Percentiles rank a stretch among this genome's conserved stretches.
These are phyloP conservation scores for Teleogryllus occipitalis DNA, from an alignment of 1,140 invertebrate species.

Conservation along the genomic window DNA sequence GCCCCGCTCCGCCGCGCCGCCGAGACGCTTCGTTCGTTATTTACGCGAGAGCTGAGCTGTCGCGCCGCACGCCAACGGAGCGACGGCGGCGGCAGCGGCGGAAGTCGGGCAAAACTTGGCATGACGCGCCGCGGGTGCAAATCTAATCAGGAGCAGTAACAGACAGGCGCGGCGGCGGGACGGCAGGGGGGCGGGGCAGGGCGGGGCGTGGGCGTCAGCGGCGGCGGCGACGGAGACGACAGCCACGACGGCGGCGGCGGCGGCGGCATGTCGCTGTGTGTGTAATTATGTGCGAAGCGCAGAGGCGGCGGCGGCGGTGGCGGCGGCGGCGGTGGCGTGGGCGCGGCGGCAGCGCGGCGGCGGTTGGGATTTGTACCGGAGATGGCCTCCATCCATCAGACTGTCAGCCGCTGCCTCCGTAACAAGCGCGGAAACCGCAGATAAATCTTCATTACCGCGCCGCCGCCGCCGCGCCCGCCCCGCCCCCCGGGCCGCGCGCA, in stretches of 20 bases:
- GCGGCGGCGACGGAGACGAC: background rate
- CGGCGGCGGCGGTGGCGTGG: too few relatives aligned
- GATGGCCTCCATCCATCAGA: constrained; percentile 15
- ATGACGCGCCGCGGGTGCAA: constrained; percentile 5
- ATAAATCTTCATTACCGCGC: constrained; percentile 11
- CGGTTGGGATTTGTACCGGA: constrained; percentile 14
- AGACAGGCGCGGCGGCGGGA: background rate
- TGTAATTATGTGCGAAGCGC: constrained; percentile 16
- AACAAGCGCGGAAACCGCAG: constrained; percentile 16
- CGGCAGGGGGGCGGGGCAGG: background rate
- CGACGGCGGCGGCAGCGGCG: too few relatives aligned
- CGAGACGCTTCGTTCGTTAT: background rate
- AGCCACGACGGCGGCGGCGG: background rate
- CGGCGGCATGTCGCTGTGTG: background rate
- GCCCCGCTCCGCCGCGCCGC: too few relatives aligned
- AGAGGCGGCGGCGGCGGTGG: background rate
- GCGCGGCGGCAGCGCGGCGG: constrained; percentile 4
- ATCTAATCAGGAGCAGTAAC: background rate
- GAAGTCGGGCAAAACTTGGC: background rate
- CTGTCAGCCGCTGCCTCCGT: background rate
- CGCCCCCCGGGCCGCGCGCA: background rate
- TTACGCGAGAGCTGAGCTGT: background rate
- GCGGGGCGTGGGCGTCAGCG: background rate
- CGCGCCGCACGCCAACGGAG: background rate
- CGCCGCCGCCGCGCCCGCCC: too few relatives aligned